Evolutionary conservation across 1,140 invertebrate genomes (phyloP).

Genomic region (Papilio polytes): DNA sequence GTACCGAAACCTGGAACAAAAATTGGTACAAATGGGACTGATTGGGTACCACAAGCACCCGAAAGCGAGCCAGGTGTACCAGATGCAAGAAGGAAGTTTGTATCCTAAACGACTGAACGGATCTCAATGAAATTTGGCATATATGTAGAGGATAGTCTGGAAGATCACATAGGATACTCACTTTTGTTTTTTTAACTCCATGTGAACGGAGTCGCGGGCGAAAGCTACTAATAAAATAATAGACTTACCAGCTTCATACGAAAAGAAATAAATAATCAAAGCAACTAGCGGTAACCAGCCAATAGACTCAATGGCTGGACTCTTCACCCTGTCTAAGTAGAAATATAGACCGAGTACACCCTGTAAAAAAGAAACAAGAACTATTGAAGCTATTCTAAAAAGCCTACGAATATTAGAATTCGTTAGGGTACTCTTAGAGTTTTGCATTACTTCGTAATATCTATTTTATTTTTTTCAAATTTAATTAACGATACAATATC

Average conservation of each 20-base stretch:
- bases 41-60: not conserved
- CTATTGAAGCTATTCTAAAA: not conserved
- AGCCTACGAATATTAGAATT: not conserved
- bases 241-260: conserved; percentile 85
- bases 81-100: too few species aligned
- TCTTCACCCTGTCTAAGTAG: conserved; percentile 74
- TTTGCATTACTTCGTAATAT: too few species aligned
- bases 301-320: conserved; percentile 55
- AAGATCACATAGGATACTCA: too few species aligned
- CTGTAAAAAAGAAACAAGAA: conserved; percentile 47
- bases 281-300: conserved; percentile 87
- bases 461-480: too few species aligned
- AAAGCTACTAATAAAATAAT: too few species aligned
- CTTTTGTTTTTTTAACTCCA: too few species aligned
- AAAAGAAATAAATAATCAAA: conserved; percentile 87
- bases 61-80: not conserved
- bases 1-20: conserved; percentile 86
- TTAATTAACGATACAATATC: too few species aligned
- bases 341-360: conserved; percentile 84
- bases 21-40: not conserved
- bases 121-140: too few species aligned
- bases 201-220: too few species aligned
- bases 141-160: too few species aligned
- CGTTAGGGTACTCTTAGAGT: too few species aligned
- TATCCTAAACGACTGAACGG: too few species aligned